Evolutionary conservation across 2,797 vertebrate genomes (phyloP).

Genomic region (Emys orbicularis): DNA sequence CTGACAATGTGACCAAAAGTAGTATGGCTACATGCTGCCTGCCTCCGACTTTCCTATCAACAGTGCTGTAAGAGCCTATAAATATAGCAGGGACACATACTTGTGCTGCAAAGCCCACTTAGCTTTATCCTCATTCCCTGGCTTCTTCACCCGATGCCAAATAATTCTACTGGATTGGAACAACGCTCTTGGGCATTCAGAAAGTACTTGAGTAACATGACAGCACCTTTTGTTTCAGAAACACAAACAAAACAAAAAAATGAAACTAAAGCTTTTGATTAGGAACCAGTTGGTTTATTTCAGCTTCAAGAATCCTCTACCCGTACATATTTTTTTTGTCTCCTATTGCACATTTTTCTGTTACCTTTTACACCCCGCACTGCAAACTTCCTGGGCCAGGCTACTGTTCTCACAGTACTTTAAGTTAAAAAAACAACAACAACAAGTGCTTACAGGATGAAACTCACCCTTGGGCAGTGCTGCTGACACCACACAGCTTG

Average conservation of each 20-base stretch:
- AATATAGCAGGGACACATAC: background rate
- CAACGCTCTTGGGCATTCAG: background rate
- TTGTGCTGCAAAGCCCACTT: fast-evolving
- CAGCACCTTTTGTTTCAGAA: slow-evolving; percentile 36
- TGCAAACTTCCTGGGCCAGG: background rate
- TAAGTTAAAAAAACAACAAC: background rate
- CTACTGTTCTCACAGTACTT: fast-evolving
- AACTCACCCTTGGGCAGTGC: background rate
- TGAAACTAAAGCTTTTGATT: background rate
- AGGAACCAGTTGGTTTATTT: background rate
- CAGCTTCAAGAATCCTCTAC: background rate
- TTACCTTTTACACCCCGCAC: background rate
- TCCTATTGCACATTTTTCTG: background rate
- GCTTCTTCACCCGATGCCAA: background rate
- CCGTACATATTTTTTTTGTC: background rate
- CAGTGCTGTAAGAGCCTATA: background rate
- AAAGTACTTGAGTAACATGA: fast-evolving
- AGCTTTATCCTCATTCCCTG: background rate
- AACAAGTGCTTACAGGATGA: background rate
- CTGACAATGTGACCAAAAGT: background rate
- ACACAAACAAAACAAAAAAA: background rate
- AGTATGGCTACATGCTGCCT: fast-evolving
- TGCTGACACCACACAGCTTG: background rate
- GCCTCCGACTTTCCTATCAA: background rate
- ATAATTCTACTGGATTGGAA: background rate